Base-by-base conservation (phyloP, 2,888 invertebrate genomes). In the Mystacides longicornis region DNA sequence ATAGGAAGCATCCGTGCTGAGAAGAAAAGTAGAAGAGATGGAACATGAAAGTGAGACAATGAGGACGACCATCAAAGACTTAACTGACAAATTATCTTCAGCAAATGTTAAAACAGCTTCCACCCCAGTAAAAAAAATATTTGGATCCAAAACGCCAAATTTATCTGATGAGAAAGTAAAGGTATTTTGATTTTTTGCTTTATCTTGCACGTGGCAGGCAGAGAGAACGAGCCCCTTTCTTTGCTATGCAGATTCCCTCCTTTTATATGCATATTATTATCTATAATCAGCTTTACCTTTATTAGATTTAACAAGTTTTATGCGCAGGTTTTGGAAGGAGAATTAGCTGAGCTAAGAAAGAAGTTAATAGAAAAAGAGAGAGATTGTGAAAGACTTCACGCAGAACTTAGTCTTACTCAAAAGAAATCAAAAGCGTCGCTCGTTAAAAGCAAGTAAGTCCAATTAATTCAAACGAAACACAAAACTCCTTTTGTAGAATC, bases 311-410 rank as follows among this genome's bases (percentile, higher is more conserved):
- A 7, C 5, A 7, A 33, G 4, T 23, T 7, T 22, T 22, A 45
- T 47, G 14, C 23, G 7, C 57, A 86, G 80, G 76, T 80, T 9
- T 69, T 87, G 47, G 86, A 85, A 70, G 85, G 85, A 64, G 90
- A 91, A 71, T 79, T 87, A 53, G 81, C 80, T 52, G 86, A 86
- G 63, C 71, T 90, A 23, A 77, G 86, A 59, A 86, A 86, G 67
- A 86, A 87, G 66, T 69, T 92, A 1, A 84, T 86, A 53, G 90
- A 92, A 69, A 91, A 89, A 68, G 92, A 93, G 70, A 78, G 87
- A 63, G 86, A 87, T 63, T 85, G 87, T 64, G 89, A 90, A 71
- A 78, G 85, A 62, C 72, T 92, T 52, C 83, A 87, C 63, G 81
- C 85, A 1, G 88, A 89, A 70, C 70, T 87, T 21, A 82, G 82